phyloP scores from a whole-genome alignment of 2,888 invertebrate species.

The Plusia festucae region DNA sequence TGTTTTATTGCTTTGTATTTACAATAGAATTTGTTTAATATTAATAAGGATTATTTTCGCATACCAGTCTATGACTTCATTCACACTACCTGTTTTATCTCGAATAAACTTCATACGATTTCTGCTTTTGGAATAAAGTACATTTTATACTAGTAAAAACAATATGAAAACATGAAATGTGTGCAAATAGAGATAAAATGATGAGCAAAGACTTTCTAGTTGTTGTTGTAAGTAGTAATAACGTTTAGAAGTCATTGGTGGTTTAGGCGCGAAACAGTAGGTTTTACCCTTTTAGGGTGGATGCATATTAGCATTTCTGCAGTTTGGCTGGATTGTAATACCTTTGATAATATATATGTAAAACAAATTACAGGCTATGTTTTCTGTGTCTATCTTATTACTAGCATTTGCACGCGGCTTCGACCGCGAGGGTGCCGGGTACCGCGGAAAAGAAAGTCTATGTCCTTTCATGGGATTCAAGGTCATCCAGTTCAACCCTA shows the following conservation, averaged over 20 bases:
- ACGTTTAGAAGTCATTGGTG: slow-evolving; percentile 39
- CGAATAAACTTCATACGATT: slow-evolving; percentile 24
- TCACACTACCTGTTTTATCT: slow-evolving; percentile 15
- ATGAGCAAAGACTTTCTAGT: slow-evolving; percentile 31
- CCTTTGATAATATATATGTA: no score
- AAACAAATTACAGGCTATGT: no score
- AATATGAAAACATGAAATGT: slow-evolving; percentile 44
- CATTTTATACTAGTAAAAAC: slow-evolving; percentile 21
- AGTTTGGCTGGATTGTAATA: slow-evolving; percentile 8
- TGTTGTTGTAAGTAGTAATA: slow-evolving; percentile 28
- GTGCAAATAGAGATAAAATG: slow-evolving; percentile 28
- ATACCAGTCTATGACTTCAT: slow-evolving; percentile 6
- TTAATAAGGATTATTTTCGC: neutral
- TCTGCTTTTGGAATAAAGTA: slow-evolving; percentile 21
- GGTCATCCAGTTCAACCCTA: no score
- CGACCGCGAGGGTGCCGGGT: no score
- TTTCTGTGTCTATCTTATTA: no score
- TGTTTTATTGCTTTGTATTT: neutral
- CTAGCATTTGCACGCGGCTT: no score
- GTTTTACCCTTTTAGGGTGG: slow-evolving; percentile 34
- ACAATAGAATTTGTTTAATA: slow-evolving; percentile 4
- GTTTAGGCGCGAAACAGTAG: slow-evolving; percentile 15
- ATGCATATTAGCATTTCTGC: neutral
- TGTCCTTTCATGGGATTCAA: no score
- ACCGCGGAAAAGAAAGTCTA: no score